phyloP scores from a whole-genome alignment of 2,797 vertebrate genomes.

The Florisuga fusca region DNA sequence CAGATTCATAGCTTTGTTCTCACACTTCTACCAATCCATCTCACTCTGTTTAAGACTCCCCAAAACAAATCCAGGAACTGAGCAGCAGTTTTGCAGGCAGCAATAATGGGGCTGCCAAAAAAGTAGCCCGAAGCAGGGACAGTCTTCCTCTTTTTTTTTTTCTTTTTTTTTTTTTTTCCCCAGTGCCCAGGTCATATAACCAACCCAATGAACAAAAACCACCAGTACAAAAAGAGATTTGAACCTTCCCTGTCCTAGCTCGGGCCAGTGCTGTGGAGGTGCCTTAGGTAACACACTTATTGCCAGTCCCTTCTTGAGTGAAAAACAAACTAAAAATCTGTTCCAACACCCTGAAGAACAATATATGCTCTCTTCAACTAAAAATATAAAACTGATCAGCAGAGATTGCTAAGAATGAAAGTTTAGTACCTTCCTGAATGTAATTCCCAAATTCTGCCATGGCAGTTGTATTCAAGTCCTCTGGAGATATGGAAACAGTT shows the following conservation, averaged over 20 bases:
- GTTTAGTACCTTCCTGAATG: constrained; percentile 83
- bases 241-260: neutral
- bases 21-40: neutral
- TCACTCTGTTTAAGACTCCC: neutral
- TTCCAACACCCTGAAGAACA: neutral
- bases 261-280: accelerated
- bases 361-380: neutral
- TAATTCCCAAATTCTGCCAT: constrained; percentile 85
- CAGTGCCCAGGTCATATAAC: neutral
- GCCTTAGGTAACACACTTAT: accelerated
- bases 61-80: neutral
- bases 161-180: too few relatives aligned
- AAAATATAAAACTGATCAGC: neutral
- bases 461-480: constrained; percentile 84
- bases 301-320: neutral
- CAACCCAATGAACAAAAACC: neutral
- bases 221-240: neutral
- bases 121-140: neutral
- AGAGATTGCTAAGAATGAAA: neutral
- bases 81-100: neutral
- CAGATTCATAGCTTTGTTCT: neutral
- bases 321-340: neutral
- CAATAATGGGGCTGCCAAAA: neutral
- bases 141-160: neutral
- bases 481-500: constrained; percentile 85